A percentile compares a stretch with the other conserved stretches of the same genome.
phyloP scores from a whole-genome alignment of 2,888 invertebrate genomes.

The Bombyx huttoni region DNA sequence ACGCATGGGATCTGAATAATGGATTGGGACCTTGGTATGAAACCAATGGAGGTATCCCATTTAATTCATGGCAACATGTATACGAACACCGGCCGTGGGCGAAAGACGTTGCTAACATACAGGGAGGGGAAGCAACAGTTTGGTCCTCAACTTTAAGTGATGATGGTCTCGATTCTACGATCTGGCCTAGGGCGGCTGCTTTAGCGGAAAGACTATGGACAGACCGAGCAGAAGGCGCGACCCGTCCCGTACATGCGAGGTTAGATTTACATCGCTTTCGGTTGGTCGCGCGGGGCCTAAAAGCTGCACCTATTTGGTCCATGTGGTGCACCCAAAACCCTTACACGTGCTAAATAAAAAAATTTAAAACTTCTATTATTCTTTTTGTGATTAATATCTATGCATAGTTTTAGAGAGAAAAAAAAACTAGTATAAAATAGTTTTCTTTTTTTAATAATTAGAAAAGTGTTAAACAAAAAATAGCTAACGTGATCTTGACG shows the following conservation, averaged over 20 bases:
- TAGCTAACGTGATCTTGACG: too few species aligned
- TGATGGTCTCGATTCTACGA: conserved; percentile 77
- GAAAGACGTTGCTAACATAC: conserved; percentile 37
- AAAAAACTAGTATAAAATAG: too few species aligned
- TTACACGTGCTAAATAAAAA: conserved; percentile 59
- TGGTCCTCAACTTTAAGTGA: conserved; percentile 85
- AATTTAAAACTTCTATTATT: too few species aligned
- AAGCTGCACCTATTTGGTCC: conserved; percentile 79
- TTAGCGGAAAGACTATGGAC: conserved; percentile 84
- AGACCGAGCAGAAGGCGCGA: conserved; percentile 62
- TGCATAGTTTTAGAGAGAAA: too few species aligned
- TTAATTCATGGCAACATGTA: conserved; percentile 86
- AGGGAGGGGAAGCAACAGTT: conserved; percentile 85
- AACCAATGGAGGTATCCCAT: conserved; percentile 82
- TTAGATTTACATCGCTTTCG: conserved; percentile 76
- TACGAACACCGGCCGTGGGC: conserved; percentile 84
- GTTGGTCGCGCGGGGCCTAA: conserved; percentile 71
- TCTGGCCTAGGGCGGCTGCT: conserved; percentile 87
- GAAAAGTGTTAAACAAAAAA: too few species aligned
- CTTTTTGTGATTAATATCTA: too few species aligned
- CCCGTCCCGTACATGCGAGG: conserved; percentile 74
- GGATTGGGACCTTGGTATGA: conserved; percentile 86
- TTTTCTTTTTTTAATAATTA: too few species aligned
- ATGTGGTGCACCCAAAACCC: conserved; percentile 82
- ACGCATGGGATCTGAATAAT: conserved; percentile 88